phyloP scores from a whole-genome alignment of 2,113 vertebrate species.

The Leptobrachium ailaonicum region DNA sequence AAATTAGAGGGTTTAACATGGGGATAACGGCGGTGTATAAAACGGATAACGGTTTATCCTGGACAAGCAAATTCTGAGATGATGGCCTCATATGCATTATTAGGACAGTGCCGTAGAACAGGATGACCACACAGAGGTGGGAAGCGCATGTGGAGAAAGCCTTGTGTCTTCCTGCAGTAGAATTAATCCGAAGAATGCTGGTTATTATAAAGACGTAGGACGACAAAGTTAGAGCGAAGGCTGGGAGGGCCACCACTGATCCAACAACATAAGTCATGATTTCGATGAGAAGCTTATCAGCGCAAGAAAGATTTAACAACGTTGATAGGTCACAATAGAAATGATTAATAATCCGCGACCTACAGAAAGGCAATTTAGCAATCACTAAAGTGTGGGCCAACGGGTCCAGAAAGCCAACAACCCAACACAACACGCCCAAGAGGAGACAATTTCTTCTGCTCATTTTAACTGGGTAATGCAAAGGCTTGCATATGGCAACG shows the following conservation, averaged over 20 bases:
- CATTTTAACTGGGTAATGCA: slow-evolving; percentile 29
- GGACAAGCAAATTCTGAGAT: slow-evolving; percentile 12
- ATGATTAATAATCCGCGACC: slow-evolving; percentile 16
- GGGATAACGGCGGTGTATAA: slow-evolving; percentile 44
- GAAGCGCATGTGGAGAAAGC: slow-evolving; percentile 38
- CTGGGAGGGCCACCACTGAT: slow-evolving; percentile 14
- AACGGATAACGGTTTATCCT: slow-evolving; percentile 28
- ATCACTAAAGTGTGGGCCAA: slow-evolving; percentile 31
- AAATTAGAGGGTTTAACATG: not conserved
- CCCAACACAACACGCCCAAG: slow-evolving; percentile 9
- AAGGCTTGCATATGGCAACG: not conserved
- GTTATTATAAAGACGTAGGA: slow-evolving; percentile 33
- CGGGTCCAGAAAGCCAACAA: slow-evolving; percentile 32
- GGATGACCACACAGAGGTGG: slow-evolving; percentile 28
- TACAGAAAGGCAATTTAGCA: slow-evolving; percentile 28
- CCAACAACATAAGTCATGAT: slow-evolving; percentile 33
- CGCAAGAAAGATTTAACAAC: slow-evolving; percentile 24
- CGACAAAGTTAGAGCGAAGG: slow-evolving; percentile 8
- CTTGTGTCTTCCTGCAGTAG: slow-evolving; percentile 2
- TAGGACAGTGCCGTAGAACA: slow-evolving; percentile 33
- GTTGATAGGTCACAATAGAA: slow-evolving; percentile 31
- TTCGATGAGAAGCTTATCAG: slow-evolving; percentile 31
- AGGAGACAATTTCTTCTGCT: not conserved
- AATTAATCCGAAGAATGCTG: slow-evolving; percentile 12
- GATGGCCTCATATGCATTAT: slow-evolving; percentile 37